phyloP scores from a whole-genome alignment of 2,113 vertebrate species.

The Zosterops pallidus region DNA sequence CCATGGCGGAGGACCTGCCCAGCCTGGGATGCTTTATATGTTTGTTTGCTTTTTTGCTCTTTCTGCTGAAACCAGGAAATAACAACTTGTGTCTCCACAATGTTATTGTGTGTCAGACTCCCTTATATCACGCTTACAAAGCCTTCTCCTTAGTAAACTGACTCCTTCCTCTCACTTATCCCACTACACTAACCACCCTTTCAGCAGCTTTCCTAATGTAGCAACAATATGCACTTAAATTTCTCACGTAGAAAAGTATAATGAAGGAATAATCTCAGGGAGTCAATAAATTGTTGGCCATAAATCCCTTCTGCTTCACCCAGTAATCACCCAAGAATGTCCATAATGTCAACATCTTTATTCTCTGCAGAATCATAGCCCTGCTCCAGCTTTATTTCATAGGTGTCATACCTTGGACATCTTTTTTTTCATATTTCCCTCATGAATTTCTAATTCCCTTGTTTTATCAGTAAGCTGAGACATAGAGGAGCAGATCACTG shows the following conservation, averaged over 20 bases:
- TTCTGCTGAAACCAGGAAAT: slow-evolving; percentile 15
- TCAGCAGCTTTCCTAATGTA: not conserved
- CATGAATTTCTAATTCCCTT: not conserved
- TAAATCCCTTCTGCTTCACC: not conserved
- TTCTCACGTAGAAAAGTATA: not conserved
- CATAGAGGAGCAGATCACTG: not conserved
- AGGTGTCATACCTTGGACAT: not conserved
- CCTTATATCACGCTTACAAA: rapidly evolving
- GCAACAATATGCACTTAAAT: not conserved
- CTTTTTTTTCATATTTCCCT: not conserved
- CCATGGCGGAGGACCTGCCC: not conserved
- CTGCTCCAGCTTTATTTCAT: not conserved
- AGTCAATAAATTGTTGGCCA: not conserved
- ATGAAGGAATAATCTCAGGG: not conserved
- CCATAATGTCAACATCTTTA: not conserved
- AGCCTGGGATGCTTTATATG: not conserved
- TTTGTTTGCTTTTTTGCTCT: not conserved
- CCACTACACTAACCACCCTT: rapidly evolving
- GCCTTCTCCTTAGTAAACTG: not conserved
- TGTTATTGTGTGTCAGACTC: not conserved
- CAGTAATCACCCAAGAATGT: not conserved
- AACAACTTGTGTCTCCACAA: not conserved
- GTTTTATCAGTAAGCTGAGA: not conserved
- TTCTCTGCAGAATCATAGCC: not conserved
- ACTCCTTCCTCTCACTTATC: not conserved